These are phyloP conservation scores for Paedocypris micromegethes DNA, from an alignment of 2,797 vertebrate species.

Conservation along the genomic window DNA sequence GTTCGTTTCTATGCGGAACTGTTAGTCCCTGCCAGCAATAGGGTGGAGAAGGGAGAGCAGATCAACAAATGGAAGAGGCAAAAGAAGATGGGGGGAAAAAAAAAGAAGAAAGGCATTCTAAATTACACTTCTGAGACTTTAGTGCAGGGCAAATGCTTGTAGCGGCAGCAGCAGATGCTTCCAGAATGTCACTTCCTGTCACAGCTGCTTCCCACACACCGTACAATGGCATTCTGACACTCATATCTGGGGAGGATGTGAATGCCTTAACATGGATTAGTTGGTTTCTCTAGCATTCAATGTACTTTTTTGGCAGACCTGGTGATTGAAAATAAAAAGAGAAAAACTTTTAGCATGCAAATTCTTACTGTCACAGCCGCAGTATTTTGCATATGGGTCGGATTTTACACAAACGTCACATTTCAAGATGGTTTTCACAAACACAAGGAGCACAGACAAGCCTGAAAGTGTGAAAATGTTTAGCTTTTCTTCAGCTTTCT, in stretches of 20 bases:
- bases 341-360: not conserved
- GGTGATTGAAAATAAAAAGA: not conserved
- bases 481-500: too few species aligned
- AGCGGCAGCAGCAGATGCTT: constrained; percentile 1
- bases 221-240: constrained; percentile 14
- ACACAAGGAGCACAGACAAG: too few species aligned
- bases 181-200: constrained; percentile 25
- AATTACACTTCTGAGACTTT: not conserved
- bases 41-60: not conserved
- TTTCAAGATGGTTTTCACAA: not conserved
- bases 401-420: not conserved
- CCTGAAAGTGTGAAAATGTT: too few species aligned
- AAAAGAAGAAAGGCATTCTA: not conserved
- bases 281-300: not conserved
- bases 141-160: constrained; percentile 17
- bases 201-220: constrained; percentile 7
- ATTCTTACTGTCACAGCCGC: not conserved
- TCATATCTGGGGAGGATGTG: constrained; percentile 4
- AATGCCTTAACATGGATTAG: constrained; percentile 6
- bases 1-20: not conserved
- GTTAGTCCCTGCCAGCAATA: not conserved
- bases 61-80: constrained; percentile 1
- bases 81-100: not conserved
- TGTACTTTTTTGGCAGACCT: too few species aligned
- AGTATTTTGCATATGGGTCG: too few species aligned